phyloP scores from a whole-genome alignment of 2,113 vertebrate genomes.

The Tursiops truncatus region DNA sequence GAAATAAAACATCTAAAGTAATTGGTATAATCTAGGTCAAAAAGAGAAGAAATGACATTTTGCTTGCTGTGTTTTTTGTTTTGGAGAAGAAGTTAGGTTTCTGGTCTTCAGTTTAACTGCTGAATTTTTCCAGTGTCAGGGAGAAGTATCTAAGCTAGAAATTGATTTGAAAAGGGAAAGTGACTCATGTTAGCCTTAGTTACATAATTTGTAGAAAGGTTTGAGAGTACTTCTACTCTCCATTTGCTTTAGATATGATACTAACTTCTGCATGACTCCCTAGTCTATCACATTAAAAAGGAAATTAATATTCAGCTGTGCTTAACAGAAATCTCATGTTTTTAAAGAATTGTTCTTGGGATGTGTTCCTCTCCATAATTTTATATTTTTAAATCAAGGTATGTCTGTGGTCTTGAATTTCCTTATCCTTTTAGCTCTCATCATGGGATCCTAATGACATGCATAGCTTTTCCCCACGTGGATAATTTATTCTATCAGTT shows the following conservation, averaged over 20 bases:
- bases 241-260: background rate
- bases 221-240: background rate
- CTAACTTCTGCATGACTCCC: background rate
- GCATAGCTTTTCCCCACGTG: background rate
- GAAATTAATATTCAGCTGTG: background rate
- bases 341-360: background rate
- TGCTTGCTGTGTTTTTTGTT: conserved; percentile 31
- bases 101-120: conserved; percentile 17
- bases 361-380: background rate
- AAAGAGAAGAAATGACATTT: conserved; percentile 53
- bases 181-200: background rate
- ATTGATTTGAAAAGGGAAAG: conserved; percentile 7
- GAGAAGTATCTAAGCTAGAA: background rate
- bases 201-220: background rate
- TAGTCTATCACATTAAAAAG: background rate
- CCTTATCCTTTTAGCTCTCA: background rate
- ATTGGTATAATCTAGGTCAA: conserved; percentile 48
- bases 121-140: conserved; percentile 27
- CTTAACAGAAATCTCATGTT: background rate
- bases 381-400: background rate
- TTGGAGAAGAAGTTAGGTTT: conserved; percentile 36
- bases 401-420: background rate
- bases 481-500: background rate
- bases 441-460: background rate
- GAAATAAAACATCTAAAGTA: conserved; percentile 51